A percentile compares a stretch with the other conserved stretches of the same genome.
Conservation (phyloP, 1,140 invertebrate genomes). For the Spodoptera frugiperda region DNA sequence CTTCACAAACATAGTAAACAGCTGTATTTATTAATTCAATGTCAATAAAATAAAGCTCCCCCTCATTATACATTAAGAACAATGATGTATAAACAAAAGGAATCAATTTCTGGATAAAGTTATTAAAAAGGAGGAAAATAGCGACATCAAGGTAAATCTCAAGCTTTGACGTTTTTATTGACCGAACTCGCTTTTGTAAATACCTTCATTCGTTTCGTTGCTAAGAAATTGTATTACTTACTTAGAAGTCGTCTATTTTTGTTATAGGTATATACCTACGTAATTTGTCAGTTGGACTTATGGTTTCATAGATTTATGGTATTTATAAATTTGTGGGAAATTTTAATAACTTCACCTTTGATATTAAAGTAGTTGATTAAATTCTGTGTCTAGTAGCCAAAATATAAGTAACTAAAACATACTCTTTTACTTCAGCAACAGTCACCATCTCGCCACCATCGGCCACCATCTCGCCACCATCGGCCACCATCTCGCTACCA, state of each 20-base stretch:
- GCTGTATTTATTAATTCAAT: too few species aligned
- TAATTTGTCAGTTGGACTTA: neutral
- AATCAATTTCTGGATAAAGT: conserved; percentile 26
- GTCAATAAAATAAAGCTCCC: too few species aligned
- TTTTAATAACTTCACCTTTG: too few species aligned
- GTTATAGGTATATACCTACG: neutral
- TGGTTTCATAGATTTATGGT: neutral
- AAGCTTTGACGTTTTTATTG: conserved; percentile 38
- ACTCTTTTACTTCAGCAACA: too few species aligned
- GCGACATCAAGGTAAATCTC: conserved; percentile 41
- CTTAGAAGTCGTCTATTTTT: neutral
- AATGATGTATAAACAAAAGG: conserved; percentile 20
- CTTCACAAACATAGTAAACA: too few species aligned
- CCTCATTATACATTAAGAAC: conserved; percentile 4
- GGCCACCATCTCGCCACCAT: too few species aligned
- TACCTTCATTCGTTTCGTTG: conserved; percentile 4
- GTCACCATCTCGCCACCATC: too few species aligned
- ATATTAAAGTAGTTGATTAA: too few species aligned
- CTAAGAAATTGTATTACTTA: neutral
- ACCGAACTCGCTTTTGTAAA: conserved; percentile 46
- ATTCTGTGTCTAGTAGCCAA: too few species aligned
- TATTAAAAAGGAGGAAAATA: conserved; percentile 31
- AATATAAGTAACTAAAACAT: too few species aligned
- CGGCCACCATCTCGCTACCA: too few species aligned
- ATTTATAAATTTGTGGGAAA: too few species aligned